These are phyloP conservation scores for Apodemus agrarius DNA, from an alignment of 2,797 vertebrate genomes.

Conservation along the genomic window DNA sequence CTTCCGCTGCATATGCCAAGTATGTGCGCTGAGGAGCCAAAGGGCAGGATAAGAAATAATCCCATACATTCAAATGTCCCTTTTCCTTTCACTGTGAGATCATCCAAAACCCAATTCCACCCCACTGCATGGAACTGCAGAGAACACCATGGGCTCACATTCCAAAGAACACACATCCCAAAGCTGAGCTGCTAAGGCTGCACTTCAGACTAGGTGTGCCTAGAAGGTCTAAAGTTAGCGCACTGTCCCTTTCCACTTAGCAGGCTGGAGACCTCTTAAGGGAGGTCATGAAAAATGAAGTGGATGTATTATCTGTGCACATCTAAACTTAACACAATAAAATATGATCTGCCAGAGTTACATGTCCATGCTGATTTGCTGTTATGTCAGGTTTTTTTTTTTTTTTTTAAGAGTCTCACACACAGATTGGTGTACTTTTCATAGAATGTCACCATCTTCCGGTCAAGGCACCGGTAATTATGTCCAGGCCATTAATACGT, in stretches of 20 bases:
- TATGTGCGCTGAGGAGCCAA: not conserved
- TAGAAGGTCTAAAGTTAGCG: not conserved
- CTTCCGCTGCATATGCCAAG: not conserved
- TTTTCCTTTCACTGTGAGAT: not conserved
- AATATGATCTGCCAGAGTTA: slow-evolving; percentile 1
- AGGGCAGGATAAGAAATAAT: not conserved
- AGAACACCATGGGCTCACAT: not conserved
- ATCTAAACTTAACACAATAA: slow-evolving; percentile 53
- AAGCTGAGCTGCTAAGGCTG: not conserved
- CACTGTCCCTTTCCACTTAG: not conserved
- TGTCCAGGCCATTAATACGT: not conserved
- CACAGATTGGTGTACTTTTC: not conserved
- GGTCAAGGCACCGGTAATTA: not conserved
- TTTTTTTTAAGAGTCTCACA: slow-evolving; percentile 16
- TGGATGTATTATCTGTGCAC: slow-evolving; percentile 43
- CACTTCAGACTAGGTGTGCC: not conserved
- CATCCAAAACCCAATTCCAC: not conserved
- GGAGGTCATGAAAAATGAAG: not conserved
- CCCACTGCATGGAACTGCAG: not conserved
- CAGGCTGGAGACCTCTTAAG: not conserved
- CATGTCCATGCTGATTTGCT: not conserved
- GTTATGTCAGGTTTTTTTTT: not conserved
- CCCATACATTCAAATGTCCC: not conserved
- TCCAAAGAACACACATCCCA: not conserved
- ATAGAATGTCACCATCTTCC: slow-evolving; percentile 14